Evolutionary conservation across 2,888 invertebrate genomes (phyloP), one percentile per base, ranked within the genome.

Genomic region (Diaperis boleti): DNA sequence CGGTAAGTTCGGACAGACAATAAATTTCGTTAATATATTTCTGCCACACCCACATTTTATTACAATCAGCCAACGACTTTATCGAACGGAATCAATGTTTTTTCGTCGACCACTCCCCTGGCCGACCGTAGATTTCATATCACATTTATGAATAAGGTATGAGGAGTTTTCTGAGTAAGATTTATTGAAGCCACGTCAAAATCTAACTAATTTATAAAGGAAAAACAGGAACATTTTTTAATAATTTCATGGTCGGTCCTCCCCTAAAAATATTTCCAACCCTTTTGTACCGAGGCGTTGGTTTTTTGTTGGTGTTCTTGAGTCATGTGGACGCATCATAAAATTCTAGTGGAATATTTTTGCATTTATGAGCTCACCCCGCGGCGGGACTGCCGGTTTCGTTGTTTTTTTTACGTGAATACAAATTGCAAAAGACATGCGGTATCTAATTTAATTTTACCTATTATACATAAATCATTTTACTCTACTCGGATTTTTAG

Each of bases 11-110:
- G 70, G 74, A 74, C 75, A 72, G 76, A 73, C 69, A 68, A 76
- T 76, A 77, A 77, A 77, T 77, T 76, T 75, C 70, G 63, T 75
- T 76, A 76, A 76, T 76, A 75, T 75, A 76, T 76, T 69, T 76
- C 71, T 56, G 63, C 70, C 74, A 72, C 76, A 70, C 77, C 77
- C 67, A 73, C 72, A 76, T 77, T 77, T 77, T 76, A 77, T 76
- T 77, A 73, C 65, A 72, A 55, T 52, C 64, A 69, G 2, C 67
- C 74, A 69, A 62, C 45, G 15, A 26, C 59, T 22, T 54, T 33
- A 49, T 68, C 60, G 52, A 37, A 49, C n/a, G 4, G 39, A 52
- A 15, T 44, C 44, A 26, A 60, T 31, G 62, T 62, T 52, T 7
- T 15, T 55, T 45, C 14, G 59, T 5, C 49, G 41, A 41, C 52